Percentiles rank a stretch among this genome's conserved stretches.
These are phyloP conservation scores for Aplidium turbinatum DNA, from an alignment of 23 tunicate species.

Conservation along the genomic window DNA sequence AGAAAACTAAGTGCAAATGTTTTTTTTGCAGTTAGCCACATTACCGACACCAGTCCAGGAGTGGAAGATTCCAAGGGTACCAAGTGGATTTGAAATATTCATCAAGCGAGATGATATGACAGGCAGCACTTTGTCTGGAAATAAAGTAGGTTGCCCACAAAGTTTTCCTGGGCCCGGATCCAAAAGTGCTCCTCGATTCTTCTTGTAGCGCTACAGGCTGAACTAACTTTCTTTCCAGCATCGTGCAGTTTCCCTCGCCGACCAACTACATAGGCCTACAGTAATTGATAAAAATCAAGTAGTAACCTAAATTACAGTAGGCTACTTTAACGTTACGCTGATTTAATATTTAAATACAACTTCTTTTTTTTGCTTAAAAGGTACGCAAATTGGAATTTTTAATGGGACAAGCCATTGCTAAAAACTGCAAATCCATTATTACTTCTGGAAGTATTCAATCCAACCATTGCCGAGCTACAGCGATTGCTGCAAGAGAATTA, in stretches of 20 bases:
- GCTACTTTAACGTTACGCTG: too few relatives aligned
- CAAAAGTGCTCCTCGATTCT: too few relatives aligned
- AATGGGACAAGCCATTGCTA: conserved; percentile 49
- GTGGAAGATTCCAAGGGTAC: conserved; percentile 21
- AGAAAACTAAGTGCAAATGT: background rate
- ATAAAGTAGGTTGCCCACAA: too few relatives aligned
- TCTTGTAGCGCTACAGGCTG: too few relatives aligned
- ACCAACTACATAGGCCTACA: too few relatives aligned
- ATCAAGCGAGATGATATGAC: conserved; percentile 42
- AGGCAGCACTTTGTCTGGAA: conserved; percentile 33
- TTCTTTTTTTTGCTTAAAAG: too few relatives aligned
- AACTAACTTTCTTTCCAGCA: too few relatives aligned
- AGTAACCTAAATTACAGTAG: too few relatives aligned
- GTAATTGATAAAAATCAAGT: too few relatives aligned
- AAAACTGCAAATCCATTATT: conserved; percentile 44
- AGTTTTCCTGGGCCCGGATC: too few relatives aligned
- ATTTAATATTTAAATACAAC: too few relatives aligned
- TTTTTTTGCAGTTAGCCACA: conserved; percentile 1
- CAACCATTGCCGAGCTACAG: conserved; percentile 81
- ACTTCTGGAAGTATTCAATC: conserved; percentile 64
- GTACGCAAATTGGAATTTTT: conserved; percentile 70
- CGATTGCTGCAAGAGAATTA: conserved; percentile 62
- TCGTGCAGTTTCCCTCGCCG: too few relatives aligned
- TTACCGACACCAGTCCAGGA: conserved; percentile 31
- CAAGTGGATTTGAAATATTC: background rate